Evolutionary conservation across 2,113 vertebrate species (phyloP), one percentile per base, ranked within the genome.

Genomic region (Nycticryphes semicollaris): DNA sequence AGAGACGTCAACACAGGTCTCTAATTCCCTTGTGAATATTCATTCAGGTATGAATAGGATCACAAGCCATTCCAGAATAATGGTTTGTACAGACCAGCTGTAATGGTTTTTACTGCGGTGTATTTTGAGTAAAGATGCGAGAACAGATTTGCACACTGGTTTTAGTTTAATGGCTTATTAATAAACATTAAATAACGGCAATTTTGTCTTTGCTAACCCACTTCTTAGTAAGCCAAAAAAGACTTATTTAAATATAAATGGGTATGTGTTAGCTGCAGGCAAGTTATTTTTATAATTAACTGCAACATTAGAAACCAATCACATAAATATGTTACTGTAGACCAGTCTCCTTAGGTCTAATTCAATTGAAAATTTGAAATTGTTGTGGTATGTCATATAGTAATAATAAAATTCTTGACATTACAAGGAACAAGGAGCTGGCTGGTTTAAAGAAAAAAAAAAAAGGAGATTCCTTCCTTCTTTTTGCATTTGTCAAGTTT

Each of bases 231-330:
- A 91, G 67, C 33, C 24, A 93, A 84, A 89, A 51, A 62, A 68
- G 33, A 45, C 39, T 85, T 57, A 72, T 88, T 88, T 83, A 91
- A 94, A 82, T 90, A 81, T 68, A 74, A 60, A 83, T 17, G 18
- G 25, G 27, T 60, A n/a, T 63, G 41, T 59, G 57, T 63, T 92
- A 91, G 79, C 86, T 94, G 41, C 73, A 87, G 81, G 89, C 66
- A 80, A 84, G n/a, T 92, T 79, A 70, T 78, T 94, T 86, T 95
- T 77, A 48, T 94, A 84, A 94, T 89, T 93, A 93, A 76, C 75
- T 72, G n/a, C 81, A 92, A 63, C 63, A 45, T 94, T 95, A 90
- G 43, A 92, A 96, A 81, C 35, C 48, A 90, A 21, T 94, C 50
- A 35, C 72, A 51, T 54, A 89, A 92, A 54, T 92, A 63, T 59